Conservation (phyloP, 2,113 vertebrate genomes). For the Crotalus viridis region DNA sequence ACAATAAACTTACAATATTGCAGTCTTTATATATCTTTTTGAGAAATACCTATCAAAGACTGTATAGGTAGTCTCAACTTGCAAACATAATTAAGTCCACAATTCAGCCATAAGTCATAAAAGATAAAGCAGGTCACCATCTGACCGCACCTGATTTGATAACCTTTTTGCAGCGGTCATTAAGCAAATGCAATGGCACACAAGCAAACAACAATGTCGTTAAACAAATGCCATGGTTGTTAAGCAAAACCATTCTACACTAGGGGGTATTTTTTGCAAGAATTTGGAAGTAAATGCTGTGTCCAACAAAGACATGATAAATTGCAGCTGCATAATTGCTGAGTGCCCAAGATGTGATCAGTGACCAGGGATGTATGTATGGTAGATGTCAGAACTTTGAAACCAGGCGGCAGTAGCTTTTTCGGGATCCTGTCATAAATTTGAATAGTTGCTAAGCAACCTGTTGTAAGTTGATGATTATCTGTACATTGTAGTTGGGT, state of each 20-base stretch:
- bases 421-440: neutral
- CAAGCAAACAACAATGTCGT: neutral
- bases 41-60: neutral
- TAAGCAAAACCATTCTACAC: neutral
- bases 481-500: neutral
- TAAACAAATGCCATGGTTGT: neutral
- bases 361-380: neutral
- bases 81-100: neutral
- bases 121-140: neutral
- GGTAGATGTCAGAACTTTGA: too few species aligned
- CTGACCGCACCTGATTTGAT: neutral
- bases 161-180: neutral
- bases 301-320: neutral
- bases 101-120: neutral
- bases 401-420: neutral
- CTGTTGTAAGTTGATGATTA: too few species aligned
- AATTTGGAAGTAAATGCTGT: neutral
- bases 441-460: too few species aligned
- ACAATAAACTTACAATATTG: neutral
- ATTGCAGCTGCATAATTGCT: neutral
- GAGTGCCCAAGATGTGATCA: neutral
- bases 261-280: neutral
- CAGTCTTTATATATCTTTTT: neutral
- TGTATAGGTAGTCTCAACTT: neutral
- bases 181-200: neutral